Percentiles rank a stretch among this genome's conserved stretches.
phyloP scores from a whole-genome alignment of 1,140 invertebrate species.

The Zophobas morio region DNA sequence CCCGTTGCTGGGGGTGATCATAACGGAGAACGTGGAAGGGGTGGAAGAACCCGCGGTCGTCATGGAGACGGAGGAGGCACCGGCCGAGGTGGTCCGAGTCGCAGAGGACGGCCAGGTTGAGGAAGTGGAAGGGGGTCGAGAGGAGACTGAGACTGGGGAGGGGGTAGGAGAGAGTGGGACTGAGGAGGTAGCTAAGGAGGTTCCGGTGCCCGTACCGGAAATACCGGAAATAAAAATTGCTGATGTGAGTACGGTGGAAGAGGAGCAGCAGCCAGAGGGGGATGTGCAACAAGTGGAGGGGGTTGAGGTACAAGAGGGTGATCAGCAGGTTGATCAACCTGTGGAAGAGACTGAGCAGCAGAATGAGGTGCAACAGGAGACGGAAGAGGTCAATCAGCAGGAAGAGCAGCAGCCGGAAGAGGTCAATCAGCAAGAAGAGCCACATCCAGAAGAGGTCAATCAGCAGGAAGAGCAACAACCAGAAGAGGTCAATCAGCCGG shows the following conservation, averaged over 20 bases:
- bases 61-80: not conserved
- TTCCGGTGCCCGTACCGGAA: no score
- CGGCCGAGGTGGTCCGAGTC: not conserved
- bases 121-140: not conserved
- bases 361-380: not conserved
- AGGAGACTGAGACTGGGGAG: not conserved
- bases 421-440: not conserved
- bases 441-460: not conserved
- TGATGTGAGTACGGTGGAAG: no score
- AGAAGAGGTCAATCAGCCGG: not conserved
- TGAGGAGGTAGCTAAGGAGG: not conserved
- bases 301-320: no score
- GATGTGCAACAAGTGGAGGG: no score
- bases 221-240: no score
- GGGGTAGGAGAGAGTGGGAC: not conserved
- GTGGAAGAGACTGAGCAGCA: no score
- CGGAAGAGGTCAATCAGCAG: not conserved
- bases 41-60: not conserved
- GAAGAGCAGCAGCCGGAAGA: not conserved
- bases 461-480: not conserved
- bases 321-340: no score
- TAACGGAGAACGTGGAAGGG: conserved; percentile 6
- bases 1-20: not conserved
- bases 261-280: no score
- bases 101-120: not conserved